A percentile compares a stretch with the other conserved stretches of the same genome.
These are phyloP conservation scores for Rousettus leschenaultii DNA, from an alignment of 2,113 vertebrate genomes.

Conservation along the genomic window DNA sequence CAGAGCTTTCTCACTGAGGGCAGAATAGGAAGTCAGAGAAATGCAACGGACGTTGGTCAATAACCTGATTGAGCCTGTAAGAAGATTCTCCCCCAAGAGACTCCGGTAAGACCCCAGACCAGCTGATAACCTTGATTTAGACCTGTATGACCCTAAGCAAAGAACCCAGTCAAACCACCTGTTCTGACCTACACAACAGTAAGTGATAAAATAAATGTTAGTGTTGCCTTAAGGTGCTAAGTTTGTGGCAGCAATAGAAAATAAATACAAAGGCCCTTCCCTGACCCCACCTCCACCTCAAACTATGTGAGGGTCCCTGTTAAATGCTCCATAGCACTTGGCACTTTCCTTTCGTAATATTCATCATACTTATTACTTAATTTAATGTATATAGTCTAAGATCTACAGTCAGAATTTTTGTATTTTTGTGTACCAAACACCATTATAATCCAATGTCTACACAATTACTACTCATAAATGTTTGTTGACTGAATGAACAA, in stretches of 20 bases:
- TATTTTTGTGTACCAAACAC: background rate
- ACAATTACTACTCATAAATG: background rate
- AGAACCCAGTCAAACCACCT: background rate
- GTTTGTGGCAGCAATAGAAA: conserved; percentile 28
- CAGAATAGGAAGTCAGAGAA: conserved; percentile 28
- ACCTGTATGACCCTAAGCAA: background rate
- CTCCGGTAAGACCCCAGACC: background rate
- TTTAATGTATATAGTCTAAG: conserved; percentile 22
- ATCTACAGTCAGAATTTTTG: background rate
- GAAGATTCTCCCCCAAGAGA: background rate
- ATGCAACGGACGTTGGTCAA: background rate
- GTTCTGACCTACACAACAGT: background rate
- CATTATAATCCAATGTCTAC: conserved; percentile 25
- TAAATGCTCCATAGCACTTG: background rate
- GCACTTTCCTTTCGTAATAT: conserved; percentile 11
- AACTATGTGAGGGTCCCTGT: background rate
- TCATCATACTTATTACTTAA: conserved; percentile 31
- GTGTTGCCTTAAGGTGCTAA: background rate
- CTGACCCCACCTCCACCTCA: background rate
- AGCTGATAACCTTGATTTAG: background rate
- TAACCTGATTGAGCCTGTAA: background rate
- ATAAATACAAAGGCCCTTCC: background rate
- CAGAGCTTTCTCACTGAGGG: background rate
- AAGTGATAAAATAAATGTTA: background rate
- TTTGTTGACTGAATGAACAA: background rate